These are phyloP conservation scores for Idris sp. DNA, from an alignment of 1,140 invertebrate genomes.

Conservation along the genomic window DNA sequence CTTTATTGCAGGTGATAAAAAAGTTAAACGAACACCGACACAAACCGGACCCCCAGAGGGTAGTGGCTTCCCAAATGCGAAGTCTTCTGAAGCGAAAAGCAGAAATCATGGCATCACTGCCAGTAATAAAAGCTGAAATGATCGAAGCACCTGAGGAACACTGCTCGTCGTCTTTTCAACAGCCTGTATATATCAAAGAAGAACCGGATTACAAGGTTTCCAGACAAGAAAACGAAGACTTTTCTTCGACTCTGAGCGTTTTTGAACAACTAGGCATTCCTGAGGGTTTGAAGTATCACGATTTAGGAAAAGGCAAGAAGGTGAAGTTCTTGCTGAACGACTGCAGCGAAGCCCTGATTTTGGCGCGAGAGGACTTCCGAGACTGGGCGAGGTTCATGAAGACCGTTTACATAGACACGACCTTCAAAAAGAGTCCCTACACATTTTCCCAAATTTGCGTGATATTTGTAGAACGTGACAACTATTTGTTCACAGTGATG, in stretches of 20 bases:
- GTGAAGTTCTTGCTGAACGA: conserved; percentile 25
- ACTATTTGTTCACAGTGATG: conserved; percentile 13
- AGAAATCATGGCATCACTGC: conserved; percentile 4
- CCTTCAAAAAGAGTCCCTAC: conserved; percentile 22
- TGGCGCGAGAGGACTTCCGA: conserved; percentile 36
- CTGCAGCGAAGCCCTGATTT: conserved; percentile 36
- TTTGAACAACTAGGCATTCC: conserved; percentile 19
- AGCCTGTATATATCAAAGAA: conserved; percentile 14
- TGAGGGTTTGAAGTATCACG: conserved; percentile 7
- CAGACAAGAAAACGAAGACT: neutral
- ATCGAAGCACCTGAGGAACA: conserved; percentile 5
- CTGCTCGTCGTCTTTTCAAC: neutral
- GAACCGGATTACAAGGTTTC: conserved; percentile 18
- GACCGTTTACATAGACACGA: conserved; percentile 36
- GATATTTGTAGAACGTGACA: conserved; percentile 32
- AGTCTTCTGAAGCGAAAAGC: conserved; percentile 25
- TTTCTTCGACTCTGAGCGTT: conserved; percentile 2
- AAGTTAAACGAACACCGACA: conserved; percentile 34
- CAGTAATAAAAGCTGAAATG: conserved; percentile 27
- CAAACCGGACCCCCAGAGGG: conserved; percentile 30
- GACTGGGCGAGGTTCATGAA: conserved; percentile 46
- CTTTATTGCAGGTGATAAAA: conserved; percentile 33
- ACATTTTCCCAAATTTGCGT: conserved; percentile 40
- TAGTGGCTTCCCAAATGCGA: conserved; percentile 21
- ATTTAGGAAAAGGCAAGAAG: conserved; percentile 4